Base-by-base conservation (phyloP, 2,888 invertebrate genomes). In the Tinea trinotella region DNA sequence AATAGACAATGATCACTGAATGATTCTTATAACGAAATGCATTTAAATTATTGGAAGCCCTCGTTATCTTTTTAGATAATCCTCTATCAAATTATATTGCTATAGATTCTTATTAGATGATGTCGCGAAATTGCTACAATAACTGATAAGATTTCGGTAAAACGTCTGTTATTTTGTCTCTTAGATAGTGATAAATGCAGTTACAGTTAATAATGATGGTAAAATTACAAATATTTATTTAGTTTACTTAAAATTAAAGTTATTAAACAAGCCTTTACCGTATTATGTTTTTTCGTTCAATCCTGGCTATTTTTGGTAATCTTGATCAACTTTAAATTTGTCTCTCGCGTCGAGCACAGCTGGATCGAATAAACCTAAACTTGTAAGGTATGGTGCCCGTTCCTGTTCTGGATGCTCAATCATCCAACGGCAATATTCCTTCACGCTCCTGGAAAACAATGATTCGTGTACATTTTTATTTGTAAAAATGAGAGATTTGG, bases 371-470 rank as follows among this genome's bases (percentile, higher is more conserved):
- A 89, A 82, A 18, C 88, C 88, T n/a, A 79, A 67, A 50, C 87
- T 85, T 54, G 64, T 73, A 34, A 90, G 70, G 64, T 87, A 90
- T 2, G 83, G 81, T 1, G 90, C 88, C 2, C 87, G 77, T 13
- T 77, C 72, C 55, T 87, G 68, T 55, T 88, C 84, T 0, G 88
- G 88, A 62, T 88, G 87, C 1, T 86, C 78, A 30, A 85, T 80
- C 71, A 89, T 81, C 82, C 88, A 88, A 54, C 87, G 82, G 58
- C 87, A 87, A 60, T 88, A 90, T 54, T 87, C 88, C 61, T 84
- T 84, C 0, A 89, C 89, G 53, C 89, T 88, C 61, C 89, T 89
- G 69, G 3, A 65, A 57, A 52, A 22, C 22, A 22, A 22, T n/a
- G n/a, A n/a, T n/a, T n/a, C n/a, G n/a, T n/a, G n/a, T n/a, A n/a